Base-by-base conservation (phyloP, 2,797 vertebrate species). In the Malacoctenus gilli region DNA sequence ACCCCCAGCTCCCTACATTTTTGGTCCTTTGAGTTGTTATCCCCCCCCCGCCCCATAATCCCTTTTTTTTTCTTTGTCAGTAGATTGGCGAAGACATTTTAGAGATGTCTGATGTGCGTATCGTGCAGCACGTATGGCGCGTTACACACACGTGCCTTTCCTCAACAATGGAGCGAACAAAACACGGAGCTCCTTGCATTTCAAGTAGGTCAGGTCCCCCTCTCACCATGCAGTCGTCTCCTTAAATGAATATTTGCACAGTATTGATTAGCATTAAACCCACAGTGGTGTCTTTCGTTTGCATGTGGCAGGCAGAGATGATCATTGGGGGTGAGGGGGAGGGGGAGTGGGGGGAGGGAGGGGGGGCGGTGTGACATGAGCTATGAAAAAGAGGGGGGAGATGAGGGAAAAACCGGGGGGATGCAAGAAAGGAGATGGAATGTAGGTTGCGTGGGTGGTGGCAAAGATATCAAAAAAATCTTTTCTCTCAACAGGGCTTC, bases 221-320 rank as follows among this genome's bases (percentile, higher is more conserved):
- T 71, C 47, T 60, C 20, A 13, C 68, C 68, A 56, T 57, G 43
- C 65, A 68, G 65, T 64, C 42, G 6, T 71, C 73, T 72, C 61
- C 75, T 77, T 79, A 84, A 84, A 88, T 84, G 41, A 88, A 85
- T 88, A 85, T 87, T 88, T 88, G 82, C 71, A 62, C 79, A 70
- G 79, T 82, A 85, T 86, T 83, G 79, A 88, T 87, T 80, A 84
- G 68, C 82, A 84, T 77, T 83, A 83, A 87, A 84, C 65, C 70
- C 69, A 77, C 72, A 71, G 77, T n/a, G 10, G 57, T 52, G 64
- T 55, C 58, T 78, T 68, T 74, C 82, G 83, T 87, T 87, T 87
- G 82, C 88, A 88, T 86, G 60, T 69, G 51, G 66, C 75, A 65
- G 63, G 53, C 42, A 34, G 44, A 58, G 59, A 76, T 59, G 65